These are phyloP conservation scores for Ctena decussata DNA, from an alignment of 2,888 invertebrate genomes.

Conservation along the genomic window DNA sequence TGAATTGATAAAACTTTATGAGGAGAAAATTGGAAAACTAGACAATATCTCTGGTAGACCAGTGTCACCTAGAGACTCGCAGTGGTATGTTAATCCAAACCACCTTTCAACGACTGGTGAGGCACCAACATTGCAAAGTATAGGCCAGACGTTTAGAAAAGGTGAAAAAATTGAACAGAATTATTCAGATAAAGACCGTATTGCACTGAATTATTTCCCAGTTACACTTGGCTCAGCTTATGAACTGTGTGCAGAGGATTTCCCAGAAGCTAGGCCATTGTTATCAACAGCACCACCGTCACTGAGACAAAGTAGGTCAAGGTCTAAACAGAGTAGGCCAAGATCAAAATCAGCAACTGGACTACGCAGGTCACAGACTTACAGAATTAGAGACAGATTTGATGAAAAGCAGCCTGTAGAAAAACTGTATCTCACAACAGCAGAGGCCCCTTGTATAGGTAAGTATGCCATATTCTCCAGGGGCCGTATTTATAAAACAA, in stretches of 20 bases:
- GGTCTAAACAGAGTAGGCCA: background rate
- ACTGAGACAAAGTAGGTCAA: conserved; percentile 23
- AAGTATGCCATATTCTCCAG: too few species aligned
- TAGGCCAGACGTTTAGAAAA: conserved; percentile 50
- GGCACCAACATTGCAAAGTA: conserved; percentile 56
- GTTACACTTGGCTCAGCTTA: conserved; percentile 65
- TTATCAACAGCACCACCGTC: conserved; percentile 46
- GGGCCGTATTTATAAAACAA: too few species aligned
- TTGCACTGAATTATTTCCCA: conserved; percentile 60
- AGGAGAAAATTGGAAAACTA: conserved; percentile 39
- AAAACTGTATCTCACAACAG: conserved; percentile 67
- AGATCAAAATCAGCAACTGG: conserved; percentile 49
- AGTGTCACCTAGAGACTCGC: conserved; percentile 54
- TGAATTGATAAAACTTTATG: conserved; percentile 53
- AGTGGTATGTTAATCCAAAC: conserved; percentile 65
- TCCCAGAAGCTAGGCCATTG: conserved; percentile 46
- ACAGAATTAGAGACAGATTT: conserved; percentile 51
- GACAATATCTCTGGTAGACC: conserved; percentile 55
- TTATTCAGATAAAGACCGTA: conserved; percentile 53
- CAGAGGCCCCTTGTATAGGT: conserved; percentile 71
- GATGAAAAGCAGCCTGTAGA: conserved; percentile 56
- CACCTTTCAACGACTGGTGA: conserved; percentile 51
- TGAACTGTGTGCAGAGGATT: conserved; percentile 59
- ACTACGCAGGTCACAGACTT: conserved; percentile 39
- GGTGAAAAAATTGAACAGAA: conserved; percentile 21